Evolutionary conservation across 2,888 invertebrate species (phyloP), one percentile per base, ranked within the genome.

Genomic region (Teleogryllus oceanicus): DNA sequence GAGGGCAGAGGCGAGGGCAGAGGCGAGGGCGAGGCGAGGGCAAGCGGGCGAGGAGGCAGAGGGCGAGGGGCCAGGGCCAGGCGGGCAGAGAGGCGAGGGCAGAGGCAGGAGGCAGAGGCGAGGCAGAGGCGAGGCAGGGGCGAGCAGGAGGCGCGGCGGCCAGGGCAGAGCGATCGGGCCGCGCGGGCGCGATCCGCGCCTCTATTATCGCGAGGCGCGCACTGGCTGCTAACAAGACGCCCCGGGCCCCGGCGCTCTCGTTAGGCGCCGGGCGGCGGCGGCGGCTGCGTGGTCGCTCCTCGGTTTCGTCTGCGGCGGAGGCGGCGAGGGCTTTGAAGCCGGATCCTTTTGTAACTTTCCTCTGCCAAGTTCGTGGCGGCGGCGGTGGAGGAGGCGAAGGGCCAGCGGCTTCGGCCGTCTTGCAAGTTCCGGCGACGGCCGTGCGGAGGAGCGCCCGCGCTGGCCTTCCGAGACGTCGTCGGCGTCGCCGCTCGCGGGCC

Each of bases 271-370:
- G 13, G 62, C 16, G 13, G 13, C 62, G 62, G 13, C n/a, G 62
- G 62, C 62, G n/a, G 16, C 62, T 62, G 16, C n/a, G 62, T 37
- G 37, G 37, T 37, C 37, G 37, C n/a, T 62, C 62, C 62, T 62
- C 16, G 62, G 62, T 62, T 62, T 62, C 62, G 62, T 18, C 37
- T 37, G n/a, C 62, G 62, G 62, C 16, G 18, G 62, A 18, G 62
- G 62, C 62, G 62, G 62, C 62, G 62, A 62, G 62, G 62, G n/a
- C 62, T 62, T 62, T 62, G 62, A 62, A 62, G 62, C 62, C 62
- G n/a, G 62, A 62, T 62, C 62, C 62, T 62, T 62, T 62, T 62
- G 62, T 62, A 62, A 62, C 62, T 62, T 62, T 62, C 62, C 62
- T 62, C 62, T 18, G 62, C 8, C 62, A 62, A 62, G 62, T 62